Base-by-base conservation (phyloP, 2,113 vertebrate genomes). In the Cairina moschata region DNA sequence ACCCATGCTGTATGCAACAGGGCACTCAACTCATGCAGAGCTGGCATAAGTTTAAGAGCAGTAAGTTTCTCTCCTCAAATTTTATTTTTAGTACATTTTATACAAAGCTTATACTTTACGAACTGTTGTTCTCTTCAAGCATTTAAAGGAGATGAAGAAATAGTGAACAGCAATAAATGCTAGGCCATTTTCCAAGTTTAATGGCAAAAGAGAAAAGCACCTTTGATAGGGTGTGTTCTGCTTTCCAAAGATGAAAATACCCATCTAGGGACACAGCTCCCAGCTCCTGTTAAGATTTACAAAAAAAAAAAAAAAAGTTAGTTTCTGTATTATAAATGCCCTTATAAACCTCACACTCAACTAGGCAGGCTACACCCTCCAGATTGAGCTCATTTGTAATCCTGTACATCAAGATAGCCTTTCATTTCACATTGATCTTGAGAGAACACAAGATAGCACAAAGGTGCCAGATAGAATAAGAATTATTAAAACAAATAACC, bases 171-270 rank as follows among this genome's bases (percentile, higher is more conserved):
- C 69, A 58, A 77, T 68, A 95, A 94, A 10, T 9, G 48, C 44
- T 84, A 44, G 20, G 68, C 65, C 93, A n/a, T 69, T 90, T 77
- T 65, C 65, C 3, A 86, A 82, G 44, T 44, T 50, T 85, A 17
- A 73, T 29, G 81, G 65, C 46, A 91, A 44, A 81, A 91, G 4
- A 84, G 52, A 80, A 94, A 89, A 94, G 80, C 65, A 99, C 99
- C 99, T 99, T 99, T 96, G 98, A 98, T 38, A 99, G 94, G 6
- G 98, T 99, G 90, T 99, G 98, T 93, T 99, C 99, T 50, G 99
- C 99, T 96, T 99, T 99, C 99, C 99, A 99, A 75, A 99, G 98
- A 97, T 99, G 99, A 96, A 99, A 99, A 97, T 99, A 99, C 11
- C 99, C 99, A 97, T 99, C 99, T 90, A 99, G 78, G 44, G 99